Percentiles rank a stretch among this genome's conserved stretches.
These are phyloP conservation scores for Galbula dea DNA, from an alignment of 2,113 vertebrate genomes.

Conservation along the genomic window DNA sequence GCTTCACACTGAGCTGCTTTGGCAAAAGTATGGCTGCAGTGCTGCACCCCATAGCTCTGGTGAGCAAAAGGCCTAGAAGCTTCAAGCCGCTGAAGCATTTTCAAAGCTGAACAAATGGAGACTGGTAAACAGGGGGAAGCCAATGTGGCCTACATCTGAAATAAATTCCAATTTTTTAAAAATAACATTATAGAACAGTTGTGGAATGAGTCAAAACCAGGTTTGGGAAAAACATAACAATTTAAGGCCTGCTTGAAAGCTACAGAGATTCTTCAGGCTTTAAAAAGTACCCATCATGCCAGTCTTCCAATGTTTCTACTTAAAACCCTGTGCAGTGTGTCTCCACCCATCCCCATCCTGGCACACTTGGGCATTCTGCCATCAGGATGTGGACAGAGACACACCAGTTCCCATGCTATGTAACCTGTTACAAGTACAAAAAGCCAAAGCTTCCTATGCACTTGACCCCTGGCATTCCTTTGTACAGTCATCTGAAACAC, in stretches of 20 bases:
- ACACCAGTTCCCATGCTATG: background rate
- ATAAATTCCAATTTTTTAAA: background rate
- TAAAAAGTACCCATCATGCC: background rate
- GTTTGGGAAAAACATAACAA: background rate
- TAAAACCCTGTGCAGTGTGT: background rate
- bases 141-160: background rate
- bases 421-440: background rate
- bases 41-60: background rate
- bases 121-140: too few relatives aligned
- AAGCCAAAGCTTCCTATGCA: background rate
- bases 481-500: conserved; percentile 5
- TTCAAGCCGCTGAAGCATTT: background rate
- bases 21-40: background rate
- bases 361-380: background rate
- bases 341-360: background rate
- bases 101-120: conserved; percentile 6
- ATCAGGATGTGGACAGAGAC: background rate
- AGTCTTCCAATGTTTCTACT: background rate
- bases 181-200: background rate
- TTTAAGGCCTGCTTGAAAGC: background rate
- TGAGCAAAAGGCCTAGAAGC: background rate
- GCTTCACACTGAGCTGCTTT: background rate
- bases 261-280: background rate
- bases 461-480: background rate
- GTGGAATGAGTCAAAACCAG: background rate